Evolutionary conservation across 2,888 invertebrate genomes (phyloP).

Genomic region (Lepidocyrtoides sp.): DNA sequence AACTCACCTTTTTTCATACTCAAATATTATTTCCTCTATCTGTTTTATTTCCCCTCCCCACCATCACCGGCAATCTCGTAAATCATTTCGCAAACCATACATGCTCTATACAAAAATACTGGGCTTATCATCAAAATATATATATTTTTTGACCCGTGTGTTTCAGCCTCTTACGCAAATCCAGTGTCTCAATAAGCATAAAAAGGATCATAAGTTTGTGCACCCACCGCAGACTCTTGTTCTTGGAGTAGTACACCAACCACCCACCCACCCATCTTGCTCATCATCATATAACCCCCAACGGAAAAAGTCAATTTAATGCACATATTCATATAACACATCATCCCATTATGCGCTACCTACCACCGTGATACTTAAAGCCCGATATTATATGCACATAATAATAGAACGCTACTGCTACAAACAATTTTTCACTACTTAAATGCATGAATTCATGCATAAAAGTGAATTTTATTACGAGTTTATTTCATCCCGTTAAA

Average conservation of each 20-base stretch:
- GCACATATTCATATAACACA: slow-evolving; percentile 75
- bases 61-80: slow-evolving; percentile 61
- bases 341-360: slow-evolving; percentile 24
- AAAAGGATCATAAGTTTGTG: not conserved
- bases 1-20: slow-evolving; percentile 15
- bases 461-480: slow-evolving; percentile 66
- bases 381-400: slow-evolving; percentile 52
- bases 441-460: slow-evolving; percentile 74
- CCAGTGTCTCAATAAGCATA: too few species aligned
- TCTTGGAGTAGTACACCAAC: too few species aligned
- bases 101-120: not conserved
- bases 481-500: slow-evolving; percentile 34
- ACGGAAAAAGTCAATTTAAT: slow-evolving; percentile 72
- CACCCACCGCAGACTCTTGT: too few species aligned
- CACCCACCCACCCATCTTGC: slow-evolving; percentile 1
- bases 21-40: not conserved
- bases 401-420: not conserved
- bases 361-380: not conserved
- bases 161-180: too few species aligned
- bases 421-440: slow-evolving; percentile 24
- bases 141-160: not conserved
- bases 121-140: not conserved
- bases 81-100: slow-evolving; percentile 60
- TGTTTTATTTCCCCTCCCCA: not conserved
- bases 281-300: slow-evolving; percentile 34